Evolutionary conservation across 1,140 invertebrate species (phyloP).

Genomic region (Triops longicaudatus): DNA sequence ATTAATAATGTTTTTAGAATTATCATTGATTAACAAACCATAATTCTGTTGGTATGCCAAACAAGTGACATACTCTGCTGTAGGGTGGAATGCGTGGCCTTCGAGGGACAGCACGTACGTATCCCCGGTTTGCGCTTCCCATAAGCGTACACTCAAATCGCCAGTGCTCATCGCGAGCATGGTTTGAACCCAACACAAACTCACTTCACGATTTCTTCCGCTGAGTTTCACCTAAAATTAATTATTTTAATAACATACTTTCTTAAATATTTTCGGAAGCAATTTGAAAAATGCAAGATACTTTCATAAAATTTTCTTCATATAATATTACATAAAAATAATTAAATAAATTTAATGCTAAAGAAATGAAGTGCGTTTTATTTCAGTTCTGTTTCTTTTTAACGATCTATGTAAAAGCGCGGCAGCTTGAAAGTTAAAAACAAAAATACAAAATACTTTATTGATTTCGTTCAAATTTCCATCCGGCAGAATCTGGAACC

Average conservation of each 20-base stretch:
- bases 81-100: conserved; percentile 34
- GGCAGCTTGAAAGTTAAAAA: too few relatives aligned
- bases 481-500: neutral
- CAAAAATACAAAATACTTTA: neutral
- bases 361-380: too few relatives aligned
- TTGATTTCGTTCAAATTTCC: neutral
- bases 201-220: conserved; percentile 53
- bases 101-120: conserved; percentile 68
- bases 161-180: conserved; percentile 63
- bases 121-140: conserved; percentile 87
- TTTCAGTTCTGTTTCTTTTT: too few relatives aligned
- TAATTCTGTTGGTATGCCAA: conserved; percentile 54
- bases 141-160: conserved; percentile 74
- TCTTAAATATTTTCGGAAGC: neutral
- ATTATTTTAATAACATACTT: neutral
- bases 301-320: too few relatives aligned
- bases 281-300: too few relatives aligned
- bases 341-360: too few relatives aligned
- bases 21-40: too few relatives aligned
- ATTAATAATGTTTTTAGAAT: too few relatives aligned
- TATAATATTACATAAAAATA: too few relatives aligned
- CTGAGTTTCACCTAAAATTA: conserved; percentile 61
- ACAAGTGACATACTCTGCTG: conserved; percentile 59
- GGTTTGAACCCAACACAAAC: conserved; percentile 62
- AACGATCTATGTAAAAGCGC: too few relatives aligned